Base-by-base conservation (phyloP, 2,113 vertebrate genomes). In the Lichenostomus cassidix region DNA sequence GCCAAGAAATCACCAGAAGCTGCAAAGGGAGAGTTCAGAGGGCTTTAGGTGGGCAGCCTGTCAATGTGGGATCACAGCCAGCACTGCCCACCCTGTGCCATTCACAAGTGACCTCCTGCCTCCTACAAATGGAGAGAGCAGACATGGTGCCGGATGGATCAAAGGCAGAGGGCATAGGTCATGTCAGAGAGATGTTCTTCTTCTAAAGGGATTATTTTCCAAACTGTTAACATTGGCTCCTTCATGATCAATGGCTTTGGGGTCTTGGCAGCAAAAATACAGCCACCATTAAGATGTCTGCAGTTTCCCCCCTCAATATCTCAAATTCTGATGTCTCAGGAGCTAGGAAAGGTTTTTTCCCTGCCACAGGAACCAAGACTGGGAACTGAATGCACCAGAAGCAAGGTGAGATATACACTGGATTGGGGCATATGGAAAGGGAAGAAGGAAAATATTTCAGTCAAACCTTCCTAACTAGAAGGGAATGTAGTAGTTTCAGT, bases 161-260 rank as follows among this genome's bases (percentile, higher is more conserved):
- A 83, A 17, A 64, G 2, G 3, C 49, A 68, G 18, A 35, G 23
- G 29, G 11, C 39, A 42, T 0, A 76, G 53, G 55, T 35, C 53
- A 59, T 55, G 28, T 28, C 60, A 64, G 18, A 79, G 44, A 71
- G 27, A 41, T 31, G 4, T 11, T 91, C 7, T 62, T 71, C 56
- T 47, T 73, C 52, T 55, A 58, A 50, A 41, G 24, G 9, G 22
- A 69, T 83, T 70, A 13, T 74, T 87, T 89, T 41, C 55, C 64
- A 83, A 76, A 41, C 31, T 0, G 0, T 58, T 77, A 67, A 31
- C n/a, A 65, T 29, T 1, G 4, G 13, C 41, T 87, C 19, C 65
- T 59, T 68, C 60, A 8, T 19, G 33, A 75, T n/a, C 39, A 64
- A 41, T 4, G 6, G 50, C 44, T 78, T 78, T 37, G 28, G 15